Percentiles rank a stretch among this genome's conserved stretches.
phyloP scores from a whole-genome alignment of 2,888 invertebrate genomes.

The Drosophila pullipes region DNA sequence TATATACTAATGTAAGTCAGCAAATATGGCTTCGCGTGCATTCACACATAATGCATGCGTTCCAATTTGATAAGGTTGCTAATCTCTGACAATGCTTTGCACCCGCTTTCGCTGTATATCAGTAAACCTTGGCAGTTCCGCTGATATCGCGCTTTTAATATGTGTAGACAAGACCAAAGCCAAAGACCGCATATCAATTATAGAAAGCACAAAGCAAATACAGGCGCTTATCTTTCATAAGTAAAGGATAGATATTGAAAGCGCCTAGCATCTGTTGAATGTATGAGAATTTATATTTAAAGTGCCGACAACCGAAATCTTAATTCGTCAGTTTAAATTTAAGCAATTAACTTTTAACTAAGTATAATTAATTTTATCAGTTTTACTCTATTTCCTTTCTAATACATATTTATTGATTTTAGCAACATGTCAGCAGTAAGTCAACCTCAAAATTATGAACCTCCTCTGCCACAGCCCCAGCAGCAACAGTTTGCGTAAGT shows the following conservation, averaged over 20 bases:
- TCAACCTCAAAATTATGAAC: background rate
- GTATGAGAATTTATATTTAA: background rate
- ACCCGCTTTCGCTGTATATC: conserved; percentile 27
- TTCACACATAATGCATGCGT: background rate
- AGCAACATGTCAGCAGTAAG: conserved; percentile 65
- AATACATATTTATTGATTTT: conserved; percentile 8
- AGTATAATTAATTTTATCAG: background rate
- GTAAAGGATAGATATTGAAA: conserved; percentile 8
- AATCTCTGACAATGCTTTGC: conserved; percentile 33
- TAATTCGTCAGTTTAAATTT: background rate
- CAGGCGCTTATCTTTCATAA: conserved; percentile 8
- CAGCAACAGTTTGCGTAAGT: conserved; percentile 83
- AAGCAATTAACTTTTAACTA: background rate
- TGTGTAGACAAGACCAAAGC: conserved; percentile 11
- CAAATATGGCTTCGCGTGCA: conserved; percentile 8
- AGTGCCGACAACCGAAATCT: conserved; percentile 6
- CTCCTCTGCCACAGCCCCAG: conserved; percentile 54
- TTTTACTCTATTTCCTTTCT: background rate
- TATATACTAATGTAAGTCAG: background rate
- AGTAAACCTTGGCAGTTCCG: conserved; percentile 46
- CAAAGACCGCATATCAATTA: conserved; percentile 20
- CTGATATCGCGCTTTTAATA: conserved; percentile 31
- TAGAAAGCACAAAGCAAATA: conserved; percentile 16
- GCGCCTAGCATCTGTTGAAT: background rate
- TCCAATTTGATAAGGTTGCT: conserved; percentile 45